Evolutionary conservation across 2,888 invertebrate genomes (phyloP), one percentile per base, ranked within the genome.

Genomic region (Cephus sareptanus): DNA sequence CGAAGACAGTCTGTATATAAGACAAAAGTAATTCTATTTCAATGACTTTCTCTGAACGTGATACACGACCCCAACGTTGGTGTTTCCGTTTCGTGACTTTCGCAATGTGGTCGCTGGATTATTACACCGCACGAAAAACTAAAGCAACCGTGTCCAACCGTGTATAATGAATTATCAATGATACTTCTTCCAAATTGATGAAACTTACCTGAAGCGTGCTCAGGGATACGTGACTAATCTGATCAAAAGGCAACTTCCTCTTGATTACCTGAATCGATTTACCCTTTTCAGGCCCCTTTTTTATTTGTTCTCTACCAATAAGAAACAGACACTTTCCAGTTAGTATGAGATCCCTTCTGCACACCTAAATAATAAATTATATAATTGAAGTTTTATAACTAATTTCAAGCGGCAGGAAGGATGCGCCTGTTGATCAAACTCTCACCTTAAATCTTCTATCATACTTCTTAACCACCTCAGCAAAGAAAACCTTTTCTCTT

Each of bases 401-500:
- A 6, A 40, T 15, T 6, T 15, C 15, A 40, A 40, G 15, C 6
- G 40, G 15, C 40, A 15, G 40, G 4, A 40, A 40, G 6, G 4
- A 40, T 40, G 15, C 15, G 4, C 40, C 40, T 15, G 30, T 33
- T 15, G 15, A 70, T 70, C 11, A 33, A 75, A 33, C n/a, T 75
- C 83, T 84, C 83, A 94, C 94, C 93, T 94, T 94, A 87, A 95
- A 95, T 77, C 94, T 89, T 75, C 95, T 91, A 88, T 95, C 95
- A 90, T 93, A 95, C 89, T 95, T 95, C 84, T 92, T 93, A 70
- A 94, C 94, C 69, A 94, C 93, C 86, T 94, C 93, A 40, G 95
- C 94, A 90, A 94, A 95, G 80, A 94, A 92, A n/a, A 95, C 93
- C 83, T 94, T 93, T 85, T 95, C 95, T 73, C 94, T 90, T 83